Percentiles rank a stretch among this genome's conserved stretches.
phyloP scores from a whole-genome alignment of 2,113 vertebrate species.

The Pelodiscus sinensis region DNA sequence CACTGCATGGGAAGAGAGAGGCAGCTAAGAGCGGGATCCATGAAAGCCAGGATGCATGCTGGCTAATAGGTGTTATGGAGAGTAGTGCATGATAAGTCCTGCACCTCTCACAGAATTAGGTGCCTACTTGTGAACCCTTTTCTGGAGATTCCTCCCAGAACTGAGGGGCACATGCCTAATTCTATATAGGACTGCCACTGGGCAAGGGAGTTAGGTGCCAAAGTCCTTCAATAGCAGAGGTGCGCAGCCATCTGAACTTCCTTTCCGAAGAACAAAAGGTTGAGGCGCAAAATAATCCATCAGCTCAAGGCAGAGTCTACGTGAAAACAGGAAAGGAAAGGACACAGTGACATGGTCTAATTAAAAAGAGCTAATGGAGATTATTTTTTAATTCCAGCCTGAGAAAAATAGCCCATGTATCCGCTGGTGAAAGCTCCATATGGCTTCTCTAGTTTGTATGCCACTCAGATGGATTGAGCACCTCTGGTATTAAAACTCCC shows the following conservation, averaged over 20 bases:
- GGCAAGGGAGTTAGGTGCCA: too few relatives aligned
- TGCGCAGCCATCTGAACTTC: not conserved
- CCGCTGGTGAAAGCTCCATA: conserved; percentile 37
- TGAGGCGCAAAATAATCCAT: not conserved
- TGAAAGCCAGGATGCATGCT: too few relatives aligned
- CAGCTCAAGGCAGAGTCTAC: not conserved
- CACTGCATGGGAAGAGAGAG: too few relatives aligned
- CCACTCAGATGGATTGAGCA: not conserved
- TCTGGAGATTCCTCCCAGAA: not conserved
- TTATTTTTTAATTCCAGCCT: conserved; percentile 8
- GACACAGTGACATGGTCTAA: conserved; percentile 51
- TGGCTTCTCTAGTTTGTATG: not conserved
- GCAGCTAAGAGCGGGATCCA: too few relatives aligned
- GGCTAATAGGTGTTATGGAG: too few relatives aligned
- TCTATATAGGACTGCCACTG: not conserved
- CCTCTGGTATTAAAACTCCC: not conserved
- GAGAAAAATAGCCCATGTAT: conserved; percentile 22
- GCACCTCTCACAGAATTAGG: too few relatives aligned
- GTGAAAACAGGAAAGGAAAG: not conserved
- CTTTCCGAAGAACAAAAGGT: not conserved
- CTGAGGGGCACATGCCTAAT: not conserved
- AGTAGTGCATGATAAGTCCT: too few relatives aligned
- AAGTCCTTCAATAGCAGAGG: not conserved
- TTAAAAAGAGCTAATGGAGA: conserved; percentile 54
- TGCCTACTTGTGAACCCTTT: not conserved